These are phyloP conservation scores for Vanacampus margaritifer DNA, from an alignment of 2,113 vertebrate genomes.

Conservation along the genomic window DNA sequence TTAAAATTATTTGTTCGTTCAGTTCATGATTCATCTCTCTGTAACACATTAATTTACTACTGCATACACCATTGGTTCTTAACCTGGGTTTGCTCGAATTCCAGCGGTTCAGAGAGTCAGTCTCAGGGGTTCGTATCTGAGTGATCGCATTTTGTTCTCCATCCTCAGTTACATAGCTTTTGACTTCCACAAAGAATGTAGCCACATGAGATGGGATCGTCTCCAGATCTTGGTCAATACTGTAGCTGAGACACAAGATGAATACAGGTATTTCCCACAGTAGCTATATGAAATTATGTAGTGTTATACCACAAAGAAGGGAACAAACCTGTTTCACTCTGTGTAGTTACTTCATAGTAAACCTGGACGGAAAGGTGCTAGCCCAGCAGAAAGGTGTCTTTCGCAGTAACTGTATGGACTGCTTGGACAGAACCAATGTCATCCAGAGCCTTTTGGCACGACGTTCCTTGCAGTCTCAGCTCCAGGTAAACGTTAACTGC, in stretches of 20 bases:
- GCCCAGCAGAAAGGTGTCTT: conserved; percentile 88
- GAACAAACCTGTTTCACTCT: neutral
- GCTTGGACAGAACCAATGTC: conserved; percentile 93
- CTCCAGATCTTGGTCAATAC: conserved; percentile 87
- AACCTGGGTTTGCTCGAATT: too few relatives aligned
- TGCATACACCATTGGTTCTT: too few relatives aligned
- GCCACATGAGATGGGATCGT: conserved; percentile 93
- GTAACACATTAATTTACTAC: too few relatives aligned
- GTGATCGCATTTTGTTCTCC: neutral
- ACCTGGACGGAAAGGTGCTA: conserved; percentile 77
- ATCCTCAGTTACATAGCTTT: conserved; percentile 85
- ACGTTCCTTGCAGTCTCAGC: conserved; percentile 90
- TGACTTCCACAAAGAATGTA: conserved; percentile 99
- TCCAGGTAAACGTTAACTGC: conserved; percentile 70
- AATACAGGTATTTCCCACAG: conserved; percentile 77
- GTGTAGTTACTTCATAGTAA: conserved; percentile 90
- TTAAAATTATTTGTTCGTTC: too few relatives aligned
- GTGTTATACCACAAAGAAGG: neutral
- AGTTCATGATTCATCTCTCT: too few relatives aligned
- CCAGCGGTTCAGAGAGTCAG: too few relatives aligned
- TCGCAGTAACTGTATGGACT: conserved; percentile 98
- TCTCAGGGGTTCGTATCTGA: too few relatives aligned
- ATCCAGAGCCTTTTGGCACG: conserved; percentile 93
- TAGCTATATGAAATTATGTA: neutral
- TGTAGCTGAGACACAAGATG: conserved; percentile 86